Conservation (phyloP, 2,113 vertebrate genomes). For the Rhodinocichla rosea region DNA sequence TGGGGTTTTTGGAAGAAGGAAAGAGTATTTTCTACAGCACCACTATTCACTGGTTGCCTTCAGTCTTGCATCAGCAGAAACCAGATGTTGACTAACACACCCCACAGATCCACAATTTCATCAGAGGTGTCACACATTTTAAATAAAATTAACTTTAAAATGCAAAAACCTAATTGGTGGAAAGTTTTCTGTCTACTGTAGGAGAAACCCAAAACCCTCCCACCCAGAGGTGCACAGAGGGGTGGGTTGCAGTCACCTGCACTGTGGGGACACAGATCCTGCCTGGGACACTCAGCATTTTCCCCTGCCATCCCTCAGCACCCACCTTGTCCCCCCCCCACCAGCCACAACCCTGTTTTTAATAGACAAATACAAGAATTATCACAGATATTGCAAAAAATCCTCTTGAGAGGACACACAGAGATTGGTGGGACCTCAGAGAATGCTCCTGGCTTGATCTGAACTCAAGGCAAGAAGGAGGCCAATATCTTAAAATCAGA, state of each 20-base stretch:
- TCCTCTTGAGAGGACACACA: not conserved
- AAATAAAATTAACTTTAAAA: not conserved
- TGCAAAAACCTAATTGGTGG: not conserved
- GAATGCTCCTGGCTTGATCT: not conserved
- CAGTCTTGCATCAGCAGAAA: not conserved
- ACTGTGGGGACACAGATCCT: not conserved
- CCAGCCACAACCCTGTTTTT: not conserved
- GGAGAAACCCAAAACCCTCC: not conserved
- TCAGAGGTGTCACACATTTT: not conserved
- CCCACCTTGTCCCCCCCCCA: rapidly evolving
- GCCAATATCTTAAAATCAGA: not conserved
- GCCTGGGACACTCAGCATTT: not conserved
- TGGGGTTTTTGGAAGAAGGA: not conserved
- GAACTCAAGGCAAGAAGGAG: not conserved
- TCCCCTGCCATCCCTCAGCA: not conserved
- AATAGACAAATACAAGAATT: not conserved
- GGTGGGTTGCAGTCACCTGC: not conserved
- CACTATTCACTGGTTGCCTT: not conserved
- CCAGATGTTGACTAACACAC: not conserved
- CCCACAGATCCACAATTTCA: not conserved
- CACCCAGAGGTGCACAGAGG: not conserved
- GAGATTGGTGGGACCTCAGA: not conserved
- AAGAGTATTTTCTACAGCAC: not conserved
- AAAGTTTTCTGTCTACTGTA: not conserved
- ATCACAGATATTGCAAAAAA: not conserved